Percentiles rank a stretch among this genome's conserved stretches.
phyloP scores from a whole-genome alignment of 2,113 vertebrate genomes.

The Alethe castanea region DNA sequence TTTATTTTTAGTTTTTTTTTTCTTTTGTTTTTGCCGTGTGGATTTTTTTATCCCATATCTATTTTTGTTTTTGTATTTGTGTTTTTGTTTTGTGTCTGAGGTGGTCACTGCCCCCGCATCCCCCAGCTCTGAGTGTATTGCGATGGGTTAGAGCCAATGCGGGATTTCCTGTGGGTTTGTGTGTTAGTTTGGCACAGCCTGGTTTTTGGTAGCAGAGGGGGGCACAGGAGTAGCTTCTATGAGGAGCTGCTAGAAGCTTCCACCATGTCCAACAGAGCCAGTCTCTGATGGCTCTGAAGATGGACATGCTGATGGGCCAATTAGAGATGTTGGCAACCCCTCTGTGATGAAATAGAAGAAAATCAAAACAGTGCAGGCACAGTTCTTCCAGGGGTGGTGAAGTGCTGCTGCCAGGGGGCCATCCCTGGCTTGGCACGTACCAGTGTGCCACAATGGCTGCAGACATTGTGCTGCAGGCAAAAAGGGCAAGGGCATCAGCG shows the following conservation, averaged over 20 bases:
- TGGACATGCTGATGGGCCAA: no score
- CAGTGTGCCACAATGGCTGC: background rate
- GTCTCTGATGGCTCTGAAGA: background rate
- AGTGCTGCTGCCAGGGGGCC: background rate
- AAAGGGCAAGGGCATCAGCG: background rate
- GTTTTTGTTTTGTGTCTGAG: background rate
- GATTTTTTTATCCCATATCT: background rate
- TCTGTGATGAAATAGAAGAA: background rate
- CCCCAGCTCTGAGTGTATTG: fast-evolving
- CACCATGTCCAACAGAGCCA: background rate
- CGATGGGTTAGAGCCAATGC: fast-evolving
- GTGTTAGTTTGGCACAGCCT: background rate
- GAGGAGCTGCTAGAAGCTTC: background rate
- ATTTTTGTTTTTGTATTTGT: background rate
- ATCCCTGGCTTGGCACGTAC: fast-evolving
- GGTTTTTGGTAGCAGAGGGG: no score
- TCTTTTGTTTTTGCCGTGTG: background rate
- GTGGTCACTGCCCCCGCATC: no score
- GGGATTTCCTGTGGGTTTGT: background rate
- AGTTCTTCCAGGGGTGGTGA: background rate
- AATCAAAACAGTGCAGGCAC: no score
- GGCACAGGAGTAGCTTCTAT: background rate
- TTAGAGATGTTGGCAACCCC: background rate
- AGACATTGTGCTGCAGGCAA: background rate
- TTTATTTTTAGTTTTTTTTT: background rate